These are phyloP conservation scores for Thamnaconus septentrionalis DNA, from an alignment of 2,113 vertebrate genomes.

Conservation along the genomic window DNA sequence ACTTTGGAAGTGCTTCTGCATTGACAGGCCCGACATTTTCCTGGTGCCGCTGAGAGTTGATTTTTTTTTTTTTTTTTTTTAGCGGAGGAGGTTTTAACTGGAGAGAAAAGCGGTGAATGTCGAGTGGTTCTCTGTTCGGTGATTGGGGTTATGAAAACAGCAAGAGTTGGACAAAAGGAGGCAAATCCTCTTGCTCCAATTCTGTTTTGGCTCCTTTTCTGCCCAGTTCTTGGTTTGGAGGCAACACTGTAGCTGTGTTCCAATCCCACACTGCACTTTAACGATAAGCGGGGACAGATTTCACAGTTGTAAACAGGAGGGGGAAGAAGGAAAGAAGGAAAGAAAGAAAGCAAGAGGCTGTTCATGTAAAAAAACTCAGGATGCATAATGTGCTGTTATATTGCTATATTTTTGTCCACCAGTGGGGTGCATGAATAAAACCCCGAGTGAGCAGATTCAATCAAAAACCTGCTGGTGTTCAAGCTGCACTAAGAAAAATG, in stretches of 20 bases:
- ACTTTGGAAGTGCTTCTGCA: not conserved
- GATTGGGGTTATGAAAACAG: not conserved
- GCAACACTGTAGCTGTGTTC: not conserved
- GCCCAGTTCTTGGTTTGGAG: not conserved
- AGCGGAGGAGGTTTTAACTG: conserved; percentile 2
- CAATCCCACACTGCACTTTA: not conserved
- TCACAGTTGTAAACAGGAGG: not conserved
- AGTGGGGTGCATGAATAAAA: no score
- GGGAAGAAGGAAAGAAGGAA: no score
- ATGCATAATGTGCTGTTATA: no score
- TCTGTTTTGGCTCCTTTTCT: not conserved
- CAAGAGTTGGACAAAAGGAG: no score
- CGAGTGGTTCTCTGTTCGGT: not conserved
- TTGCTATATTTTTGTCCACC: no score
- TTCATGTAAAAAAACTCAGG: no score
- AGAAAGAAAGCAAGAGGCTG: no score
- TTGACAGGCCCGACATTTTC: not conserved
- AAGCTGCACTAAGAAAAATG: not conserved
- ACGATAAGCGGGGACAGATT: not conserved
- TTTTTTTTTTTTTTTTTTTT: not conserved
- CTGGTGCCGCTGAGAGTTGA: not conserved
- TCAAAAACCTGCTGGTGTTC: not conserved
- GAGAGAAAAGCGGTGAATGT: not conserved
- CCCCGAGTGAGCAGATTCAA: not conserved
- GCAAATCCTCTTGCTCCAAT: not conserved